Conservation (phyloP, 2,888 invertebrate genomes). For the Lycaena phlaeas region DNA sequence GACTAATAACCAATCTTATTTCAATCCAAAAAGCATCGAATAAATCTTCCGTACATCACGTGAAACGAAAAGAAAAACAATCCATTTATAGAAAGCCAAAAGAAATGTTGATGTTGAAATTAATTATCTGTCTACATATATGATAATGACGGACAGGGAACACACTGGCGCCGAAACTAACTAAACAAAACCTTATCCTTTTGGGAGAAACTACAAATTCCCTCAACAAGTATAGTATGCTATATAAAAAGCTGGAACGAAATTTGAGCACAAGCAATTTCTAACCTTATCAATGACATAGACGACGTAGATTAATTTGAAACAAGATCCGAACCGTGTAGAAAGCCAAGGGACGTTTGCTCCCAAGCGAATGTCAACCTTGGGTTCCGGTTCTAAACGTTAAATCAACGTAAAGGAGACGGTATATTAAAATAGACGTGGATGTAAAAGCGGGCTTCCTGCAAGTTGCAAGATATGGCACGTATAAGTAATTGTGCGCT, state of each 20-base stretch:
- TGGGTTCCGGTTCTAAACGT: neutral
- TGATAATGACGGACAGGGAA: neutral
- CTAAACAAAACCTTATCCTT: neutral
- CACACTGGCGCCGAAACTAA: neutral
- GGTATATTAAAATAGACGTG: neutral
- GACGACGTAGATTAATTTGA: too few species aligned
- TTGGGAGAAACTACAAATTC: neutral
- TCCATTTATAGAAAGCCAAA: neutral
- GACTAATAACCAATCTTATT: too few species aligned
- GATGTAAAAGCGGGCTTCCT: conserved; percentile 28
- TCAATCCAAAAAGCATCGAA: neutral
- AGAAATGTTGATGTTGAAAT: conserved; percentile 3
- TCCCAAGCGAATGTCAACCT: neutral
- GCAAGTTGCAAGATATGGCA: conserved; percentile 40
- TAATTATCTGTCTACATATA: conserved; percentile 5
- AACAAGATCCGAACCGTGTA: too few species aligned
- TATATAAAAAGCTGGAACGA: neutral
- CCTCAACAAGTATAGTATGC: neutral
- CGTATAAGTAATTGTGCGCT: conserved; percentile 38
- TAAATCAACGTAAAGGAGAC: neutral
- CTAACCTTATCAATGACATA: too few species aligned
- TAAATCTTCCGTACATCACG: neutral
- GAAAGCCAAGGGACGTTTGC: neutral
- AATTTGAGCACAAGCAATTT: neutral
- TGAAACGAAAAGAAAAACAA: neutral